Evolutionary conservation across 2,113 vertebrate genomes (phyloP), one percentile per base, ranked within the genome.

Genomic region (Odontophorus gujanensis): DNA sequence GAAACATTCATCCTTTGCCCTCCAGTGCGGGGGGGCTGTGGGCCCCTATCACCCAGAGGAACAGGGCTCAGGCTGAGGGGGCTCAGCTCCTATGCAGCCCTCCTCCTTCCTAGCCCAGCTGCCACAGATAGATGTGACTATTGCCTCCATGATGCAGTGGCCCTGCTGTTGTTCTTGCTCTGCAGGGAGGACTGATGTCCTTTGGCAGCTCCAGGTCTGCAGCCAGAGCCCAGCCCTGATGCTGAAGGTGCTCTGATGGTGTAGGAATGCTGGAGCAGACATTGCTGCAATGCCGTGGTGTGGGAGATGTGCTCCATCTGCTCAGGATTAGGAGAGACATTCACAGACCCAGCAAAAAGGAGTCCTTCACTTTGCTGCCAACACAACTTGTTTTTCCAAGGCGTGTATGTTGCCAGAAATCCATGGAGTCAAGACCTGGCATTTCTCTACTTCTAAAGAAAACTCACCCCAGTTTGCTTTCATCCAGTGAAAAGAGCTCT

Each of bases 321-420:
- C 76, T 80, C 93, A 32, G 68, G 80, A 85, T 92, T 73, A 59
- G 79, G 47, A 93, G 55, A 90, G 8, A 32, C 24, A 78, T 66
- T 81, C 71, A 80, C 36, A 74, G 85, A 61, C 76, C 95, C 73
- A 93, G 68, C 38, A 93, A 48, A 78, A 73, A 88, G 38, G 19
- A 87, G 38, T 24, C 50, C 90, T 94, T 83, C 63, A 43, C 80
- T 88, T 67, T 84, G n/a, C 51, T 94, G 92, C 90, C 80, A 96
- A 81, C 80, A 92, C 42, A 88, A 95, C 50, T 57, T 95, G 76
- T 95, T 96, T 94, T 94, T 95, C 80, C 65, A 92, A 96, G 65
- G 73, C 20, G 2, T 76, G 57, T n/a, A 57, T 40, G 50, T 75
- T 90, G 72, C 83, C 93, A 93, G 93, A 92, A 96, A 84, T 94